Percentiles rank a stretch among this genome's conserved stretches.
Evolutionary conservation across 2,888 invertebrate species (phyloP).

Genomic region (Xestoiulus laeticollis): DNA sequence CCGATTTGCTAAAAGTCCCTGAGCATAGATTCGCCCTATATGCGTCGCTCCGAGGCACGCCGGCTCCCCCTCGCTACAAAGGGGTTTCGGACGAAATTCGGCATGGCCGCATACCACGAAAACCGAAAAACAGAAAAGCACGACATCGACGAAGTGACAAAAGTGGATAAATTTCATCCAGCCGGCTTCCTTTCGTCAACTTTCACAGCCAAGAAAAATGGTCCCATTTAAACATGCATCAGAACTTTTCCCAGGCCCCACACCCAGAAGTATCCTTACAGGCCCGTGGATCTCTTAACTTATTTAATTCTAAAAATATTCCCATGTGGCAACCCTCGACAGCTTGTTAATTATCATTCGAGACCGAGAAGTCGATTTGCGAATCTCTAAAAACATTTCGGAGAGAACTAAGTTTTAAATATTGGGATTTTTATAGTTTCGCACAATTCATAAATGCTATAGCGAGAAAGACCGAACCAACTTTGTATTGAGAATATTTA

Average conservation of each 20-base stretch:
- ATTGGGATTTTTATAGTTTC: too few relatives aligned
- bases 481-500: too few relatives aligned
- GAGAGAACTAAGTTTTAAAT: too few relatives aligned
- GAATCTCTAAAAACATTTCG: too few relatives aligned
- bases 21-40: neutral
- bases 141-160: neutral
- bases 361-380: too few relatives aligned
- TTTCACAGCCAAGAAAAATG: slow-evolving; percentile 47
- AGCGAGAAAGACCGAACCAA: too few relatives aligned
- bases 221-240: neutral
- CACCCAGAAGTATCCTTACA: neutral
- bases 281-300: neutral
- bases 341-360: too few relatives aligned
- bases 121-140: neutral
- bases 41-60: neutral
- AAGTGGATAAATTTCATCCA: slow-evolving; percentile 11
- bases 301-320: too few relatives aligned
- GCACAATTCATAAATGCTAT: too few relatives aligned
- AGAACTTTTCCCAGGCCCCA: neutral
- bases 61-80: neutral
- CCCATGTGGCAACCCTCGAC: too few relatives aligned
- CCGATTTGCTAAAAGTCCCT: neutral
- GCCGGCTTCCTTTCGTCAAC: neutral
- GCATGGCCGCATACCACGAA: neutral
- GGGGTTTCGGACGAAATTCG: neutral